Conservation (phyloP, 30 jellyfish, hydroid and myxozoan genomes). For the Turritopsis rubra region DNA sequence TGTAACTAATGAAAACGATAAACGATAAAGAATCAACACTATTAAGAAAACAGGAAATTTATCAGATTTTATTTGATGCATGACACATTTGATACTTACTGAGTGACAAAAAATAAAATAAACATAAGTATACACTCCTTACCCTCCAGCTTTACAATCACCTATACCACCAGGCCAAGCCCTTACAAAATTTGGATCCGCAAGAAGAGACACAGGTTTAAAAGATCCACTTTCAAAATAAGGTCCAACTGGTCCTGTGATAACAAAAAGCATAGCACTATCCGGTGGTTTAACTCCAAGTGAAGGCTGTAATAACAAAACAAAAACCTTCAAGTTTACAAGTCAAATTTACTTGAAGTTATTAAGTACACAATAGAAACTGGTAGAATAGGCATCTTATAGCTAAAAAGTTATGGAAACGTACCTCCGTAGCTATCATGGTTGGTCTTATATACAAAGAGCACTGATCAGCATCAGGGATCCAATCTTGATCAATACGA, state of each 20-base stretch:
- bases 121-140: background rate
- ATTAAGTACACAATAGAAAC: background rate
- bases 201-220: conserved; percentile 69
- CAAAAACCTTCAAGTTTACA: background rate
- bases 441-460: conserved; percentile 86
- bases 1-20: too few relatives aligned
- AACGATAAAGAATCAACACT: too few relatives aligned
- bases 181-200: conserved; percentile 69
- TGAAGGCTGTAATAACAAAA: conserved; percentile 37
- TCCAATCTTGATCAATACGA: conserved; percentile 79
- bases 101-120: background rate
- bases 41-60: too few relatives aligned
- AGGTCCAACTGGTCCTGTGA: conserved; percentile 94
- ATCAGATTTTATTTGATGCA: background rate
- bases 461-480: conserved; percentile 67
- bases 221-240: conserved; percentile 69
- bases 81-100: too few relatives aligned
- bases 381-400: background rate
- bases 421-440: conserved; percentile 81
- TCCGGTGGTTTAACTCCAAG: conserved; percentile 90
- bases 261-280: conserved; percentile 63
- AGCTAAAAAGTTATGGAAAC: background rate
- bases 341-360: background rate
- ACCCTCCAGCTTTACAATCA: conserved; percentile 96
- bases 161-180: conserved; percentile 99